phyloP scores from a whole-genome alignment of 2,888 invertebrate species.

The Aspidapion aeneum region DNA sequence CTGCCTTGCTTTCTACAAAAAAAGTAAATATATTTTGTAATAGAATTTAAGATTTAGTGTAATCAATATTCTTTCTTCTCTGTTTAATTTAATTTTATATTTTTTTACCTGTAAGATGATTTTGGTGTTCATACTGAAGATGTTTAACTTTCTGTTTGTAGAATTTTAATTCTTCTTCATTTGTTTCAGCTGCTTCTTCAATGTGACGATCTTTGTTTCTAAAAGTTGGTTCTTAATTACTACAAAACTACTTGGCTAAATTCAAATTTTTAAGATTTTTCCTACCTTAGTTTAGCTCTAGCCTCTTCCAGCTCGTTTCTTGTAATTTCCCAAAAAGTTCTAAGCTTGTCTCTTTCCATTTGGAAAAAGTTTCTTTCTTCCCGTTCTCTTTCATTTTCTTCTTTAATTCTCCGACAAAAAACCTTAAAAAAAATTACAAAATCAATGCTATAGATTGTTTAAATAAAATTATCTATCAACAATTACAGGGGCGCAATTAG shows the following conservation, averaged over 20 bases:
- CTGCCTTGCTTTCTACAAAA: constrained; percentile 84
- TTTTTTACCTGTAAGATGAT: constrained; percentile 74
- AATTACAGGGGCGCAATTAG: no score
- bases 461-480: no score
- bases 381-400: constrained; percentile 89
- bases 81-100: no score
- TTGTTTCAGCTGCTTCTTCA: constrained; percentile 82
- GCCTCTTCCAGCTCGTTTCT: constrained; percentile 84
- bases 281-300: constrained; percentile 61
- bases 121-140: constrained; percentile 87
- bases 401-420: constrained; percentile 79
- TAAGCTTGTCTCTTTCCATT: constrained; percentile 88
- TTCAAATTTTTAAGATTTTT: background rate
- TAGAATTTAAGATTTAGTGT: no score
- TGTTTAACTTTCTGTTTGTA: constrained; percentile 93
- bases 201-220: constrained; percentile 81
- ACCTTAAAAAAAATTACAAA: no score
- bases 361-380: constrained; percentile 96
- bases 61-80: no score
- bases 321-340: constrained; percentile 95
- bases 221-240: background rate
- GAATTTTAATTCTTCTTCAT: constrained; percentile 82
- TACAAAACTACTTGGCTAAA: background rate
- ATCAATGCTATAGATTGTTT: no score
- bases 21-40: no score